These are phyloP conservation scores for Catagonus wagneri DNA, from an alignment of 2,113 vertebrate genomes.

Conservation along the genomic window DNA sequence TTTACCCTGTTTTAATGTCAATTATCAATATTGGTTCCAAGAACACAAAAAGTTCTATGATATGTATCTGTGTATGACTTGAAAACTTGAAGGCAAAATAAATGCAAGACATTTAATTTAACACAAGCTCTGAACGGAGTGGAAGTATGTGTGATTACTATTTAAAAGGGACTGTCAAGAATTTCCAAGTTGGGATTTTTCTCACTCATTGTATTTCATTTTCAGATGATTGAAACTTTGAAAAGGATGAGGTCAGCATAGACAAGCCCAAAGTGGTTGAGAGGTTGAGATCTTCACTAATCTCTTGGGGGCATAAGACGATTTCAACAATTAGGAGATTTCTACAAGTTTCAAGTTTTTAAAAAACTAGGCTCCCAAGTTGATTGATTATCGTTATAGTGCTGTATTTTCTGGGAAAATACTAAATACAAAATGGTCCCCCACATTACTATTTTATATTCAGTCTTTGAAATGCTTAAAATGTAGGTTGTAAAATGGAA, in stretches of 20 bases:
- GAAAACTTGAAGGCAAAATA: not conserved
- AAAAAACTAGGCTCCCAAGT: not conserved
- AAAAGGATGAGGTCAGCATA: not conserved
- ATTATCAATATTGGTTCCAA: not conserved
- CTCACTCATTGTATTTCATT: not conserved
- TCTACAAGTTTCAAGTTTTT: not conserved
- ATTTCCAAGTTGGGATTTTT: not conserved
- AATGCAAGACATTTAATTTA: not conserved
- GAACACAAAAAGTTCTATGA: not conserved
- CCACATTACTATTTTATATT: not conserved
- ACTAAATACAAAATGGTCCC: slow-evolving; percentile 2
- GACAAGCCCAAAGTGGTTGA: not conserved
- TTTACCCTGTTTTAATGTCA: not conserved
- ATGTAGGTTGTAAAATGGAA: slow-evolving; percentile 61
- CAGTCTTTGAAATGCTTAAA: slow-evolving; percentile 65
- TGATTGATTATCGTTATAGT: not conserved
- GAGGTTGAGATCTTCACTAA: not conserved
- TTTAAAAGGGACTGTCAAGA: not conserved
- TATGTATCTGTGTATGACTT: not conserved
- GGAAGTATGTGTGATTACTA: not conserved
- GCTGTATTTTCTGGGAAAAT: slow-evolving; percentile 27
- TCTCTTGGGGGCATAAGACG: not conserved
- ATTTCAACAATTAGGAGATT: not conserved
- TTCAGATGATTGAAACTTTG: slow-evolving; percentile 9
- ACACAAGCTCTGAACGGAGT: not conserved